phyloP scores from a whole-genome alignment of 2,888 invertebrate genomes.

The Ceriagrion tenellum region DNA sequence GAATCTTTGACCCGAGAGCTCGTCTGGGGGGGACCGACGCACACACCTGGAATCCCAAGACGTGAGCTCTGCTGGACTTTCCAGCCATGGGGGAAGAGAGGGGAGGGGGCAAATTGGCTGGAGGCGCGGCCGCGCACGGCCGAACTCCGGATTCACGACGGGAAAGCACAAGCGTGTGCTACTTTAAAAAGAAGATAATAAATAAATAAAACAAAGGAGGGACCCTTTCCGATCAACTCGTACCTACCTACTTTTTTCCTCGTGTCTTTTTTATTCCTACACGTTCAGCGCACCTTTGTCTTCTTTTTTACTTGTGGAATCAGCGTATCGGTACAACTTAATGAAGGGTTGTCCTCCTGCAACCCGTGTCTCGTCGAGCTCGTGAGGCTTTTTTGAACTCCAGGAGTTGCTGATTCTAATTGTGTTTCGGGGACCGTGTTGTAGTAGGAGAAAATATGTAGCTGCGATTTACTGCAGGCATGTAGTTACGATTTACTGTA shows the following conservation, averaged over 20 bases:
- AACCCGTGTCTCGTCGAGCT: background rate
- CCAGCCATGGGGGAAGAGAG: background rate
- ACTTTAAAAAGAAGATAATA: background rate
- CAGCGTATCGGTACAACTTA: background rate
- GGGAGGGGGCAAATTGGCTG: background rate
- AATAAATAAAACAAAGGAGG: background rate
- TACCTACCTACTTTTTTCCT: background rate
- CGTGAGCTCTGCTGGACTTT: background rate
- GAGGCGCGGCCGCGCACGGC: background rate
- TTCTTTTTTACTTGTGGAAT: background rate
- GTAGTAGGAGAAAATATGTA: too few relatives aligned
- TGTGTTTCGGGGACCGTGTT: background rate
- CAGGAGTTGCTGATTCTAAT: background rate
- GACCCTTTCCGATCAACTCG: background rate
- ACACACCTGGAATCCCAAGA: slow-evolving; percentile 22
- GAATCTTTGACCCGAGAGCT: background rate
- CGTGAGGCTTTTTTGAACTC: background rate
- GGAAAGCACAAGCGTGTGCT: background rate
- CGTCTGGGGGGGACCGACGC: background rate
- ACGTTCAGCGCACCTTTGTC: background rate
- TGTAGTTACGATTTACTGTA: too few relatives aligned
- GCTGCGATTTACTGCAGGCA: too few relatives aligned
- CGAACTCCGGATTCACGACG: background rate
- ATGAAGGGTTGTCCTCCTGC: background rate
- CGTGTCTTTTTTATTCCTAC: background rate